Evolutionary conservation across 2,113 vertebrate genomes (phyloP).

Genomic region (Percina caprodes): DNA sequence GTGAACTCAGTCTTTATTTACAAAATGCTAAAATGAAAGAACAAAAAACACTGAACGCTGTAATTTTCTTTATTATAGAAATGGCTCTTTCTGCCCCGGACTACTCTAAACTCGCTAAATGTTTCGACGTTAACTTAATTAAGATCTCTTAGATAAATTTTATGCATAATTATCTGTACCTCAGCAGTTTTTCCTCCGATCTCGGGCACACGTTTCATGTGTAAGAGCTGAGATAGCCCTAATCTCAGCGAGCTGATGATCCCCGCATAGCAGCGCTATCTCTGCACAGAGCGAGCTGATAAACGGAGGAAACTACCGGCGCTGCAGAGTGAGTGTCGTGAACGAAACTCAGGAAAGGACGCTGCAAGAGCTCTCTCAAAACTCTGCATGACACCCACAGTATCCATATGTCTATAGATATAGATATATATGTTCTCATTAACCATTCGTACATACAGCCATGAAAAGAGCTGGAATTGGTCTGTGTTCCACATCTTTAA

Average conservation of each 20-base stretch:
- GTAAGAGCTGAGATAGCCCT: constrained; percentile 25
- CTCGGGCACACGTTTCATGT: constrained; percentile 11
- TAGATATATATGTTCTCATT: too few relatives aligned
- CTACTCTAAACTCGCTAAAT: too few relatives aligned
- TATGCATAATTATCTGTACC: neutral
- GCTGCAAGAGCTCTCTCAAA: neutral
- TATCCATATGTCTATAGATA: too few relatives aligned
- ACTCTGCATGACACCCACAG: neutral
- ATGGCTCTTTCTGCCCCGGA: too few relatives aligned
- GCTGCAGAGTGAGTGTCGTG: constrained; percentile 44
- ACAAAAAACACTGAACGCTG: too few relatives aligned
- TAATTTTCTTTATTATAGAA: too few relatives aligned
- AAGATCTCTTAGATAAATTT: neutral
- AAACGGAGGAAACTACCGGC: constrained; percentile 42
- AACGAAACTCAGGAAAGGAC: constrained; percentile 38
- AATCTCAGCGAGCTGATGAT: constrained; percentile 39
- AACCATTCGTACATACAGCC: too few relatives aligned
- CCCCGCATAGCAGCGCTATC: constrained; percentile 63
- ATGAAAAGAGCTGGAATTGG: too few relatives aligned
- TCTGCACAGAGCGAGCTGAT: constrained; percentile 42
- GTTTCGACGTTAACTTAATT: too few relatives aligned
- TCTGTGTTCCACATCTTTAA: too few relatives aligned
- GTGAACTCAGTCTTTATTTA: too few relatives aligned
- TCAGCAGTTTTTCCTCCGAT: neutral
- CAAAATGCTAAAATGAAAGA: too few relatives aligned